Conservation (phyloP, 1,140 invertebrate genomes). For the Trichonephila inaurata region DNA sequence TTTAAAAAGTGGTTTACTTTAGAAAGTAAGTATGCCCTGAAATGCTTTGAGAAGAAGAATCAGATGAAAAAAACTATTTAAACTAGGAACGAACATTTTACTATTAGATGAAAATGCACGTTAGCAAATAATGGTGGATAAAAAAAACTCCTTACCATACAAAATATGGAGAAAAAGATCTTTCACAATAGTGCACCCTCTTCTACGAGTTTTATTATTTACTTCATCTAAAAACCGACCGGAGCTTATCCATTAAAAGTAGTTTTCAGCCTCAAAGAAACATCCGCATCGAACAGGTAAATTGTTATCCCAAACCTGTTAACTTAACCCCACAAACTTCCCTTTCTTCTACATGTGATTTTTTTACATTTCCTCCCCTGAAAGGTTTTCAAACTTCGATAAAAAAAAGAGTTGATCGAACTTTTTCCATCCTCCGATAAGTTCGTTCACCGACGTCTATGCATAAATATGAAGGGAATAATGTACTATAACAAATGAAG, state of each 20-base stretch:
- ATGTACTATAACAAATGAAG: conserved; percentile 54
- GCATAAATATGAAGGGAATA: conserved; percentile 60
- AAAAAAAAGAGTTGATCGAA: conserved; percentile 68
- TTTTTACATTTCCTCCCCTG: conserved; percentile 15
- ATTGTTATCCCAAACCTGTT: conserved; percentile 57
- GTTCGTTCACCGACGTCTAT: conserved; percentile 58
- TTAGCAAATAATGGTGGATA: neutral
- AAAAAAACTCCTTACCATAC: neutral
- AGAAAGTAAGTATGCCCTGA: too few species aligned
- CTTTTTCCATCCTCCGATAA: neutral
- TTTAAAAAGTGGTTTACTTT: too few species aligned
- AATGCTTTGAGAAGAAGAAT: too few species aligned
- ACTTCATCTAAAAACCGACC: neutral
- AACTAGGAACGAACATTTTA: too few species aligned
- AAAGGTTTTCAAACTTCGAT: conserved; percentile 23
- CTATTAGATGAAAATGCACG: too few species aligned
- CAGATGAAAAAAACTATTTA: too few species aligned
- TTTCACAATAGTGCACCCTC: neutral
- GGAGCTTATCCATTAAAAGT: neutral
- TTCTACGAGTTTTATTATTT: neutral
- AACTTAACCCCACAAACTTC: conserved; percentile 29
- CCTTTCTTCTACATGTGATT: conserved; percentile 35
- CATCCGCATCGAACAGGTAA: conserved; percentile 48
- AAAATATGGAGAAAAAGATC: neutral
- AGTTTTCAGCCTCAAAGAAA: neutral